Evolutionary conservation across 1,140 invertebrate genomes (phyloP).

Genomic region (Berghia stephanieae): DNA sequence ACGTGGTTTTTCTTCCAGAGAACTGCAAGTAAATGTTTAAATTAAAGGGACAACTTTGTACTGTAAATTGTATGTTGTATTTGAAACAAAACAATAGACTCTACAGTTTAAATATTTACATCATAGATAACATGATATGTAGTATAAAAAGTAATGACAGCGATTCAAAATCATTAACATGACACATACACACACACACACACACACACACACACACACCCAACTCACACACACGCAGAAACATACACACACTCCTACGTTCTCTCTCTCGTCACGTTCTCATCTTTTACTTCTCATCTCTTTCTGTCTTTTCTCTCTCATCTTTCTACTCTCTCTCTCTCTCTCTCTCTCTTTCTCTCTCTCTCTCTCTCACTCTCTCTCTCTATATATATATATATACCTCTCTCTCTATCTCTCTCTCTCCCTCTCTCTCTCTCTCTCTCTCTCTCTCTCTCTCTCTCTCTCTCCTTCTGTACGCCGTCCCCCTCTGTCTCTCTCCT

Average conservation of each 20-base stretch:
- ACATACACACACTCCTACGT: neutral
- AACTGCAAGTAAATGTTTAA: no score
- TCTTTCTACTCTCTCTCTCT: neutral
- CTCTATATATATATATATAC: neutral
- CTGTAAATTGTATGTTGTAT: no score
- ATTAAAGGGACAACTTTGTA: no score
- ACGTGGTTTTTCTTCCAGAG: no score
- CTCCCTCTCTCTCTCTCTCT: neutral
- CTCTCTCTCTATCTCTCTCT: neutral
- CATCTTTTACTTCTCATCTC: neutral
- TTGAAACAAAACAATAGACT: no score
- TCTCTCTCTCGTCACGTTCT: neutral
- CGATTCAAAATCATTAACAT: neutral
- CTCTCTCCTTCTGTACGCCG: neutral
- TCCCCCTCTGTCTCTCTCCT: no score
- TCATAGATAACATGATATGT: neutral
- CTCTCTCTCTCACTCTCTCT: neutral
- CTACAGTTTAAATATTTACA: no score
- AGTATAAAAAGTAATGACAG: neutral
- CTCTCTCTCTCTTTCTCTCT: neutral
- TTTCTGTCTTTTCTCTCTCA: neutral
- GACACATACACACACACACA: conserved; percentile 11
- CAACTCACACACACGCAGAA: neutral
- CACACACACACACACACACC: neutral
- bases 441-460: neutral